Evolutionary conservation across 1,140 invertebrate species (phyloP).

Genomic region (Adoxophyes honmai): DNA sequence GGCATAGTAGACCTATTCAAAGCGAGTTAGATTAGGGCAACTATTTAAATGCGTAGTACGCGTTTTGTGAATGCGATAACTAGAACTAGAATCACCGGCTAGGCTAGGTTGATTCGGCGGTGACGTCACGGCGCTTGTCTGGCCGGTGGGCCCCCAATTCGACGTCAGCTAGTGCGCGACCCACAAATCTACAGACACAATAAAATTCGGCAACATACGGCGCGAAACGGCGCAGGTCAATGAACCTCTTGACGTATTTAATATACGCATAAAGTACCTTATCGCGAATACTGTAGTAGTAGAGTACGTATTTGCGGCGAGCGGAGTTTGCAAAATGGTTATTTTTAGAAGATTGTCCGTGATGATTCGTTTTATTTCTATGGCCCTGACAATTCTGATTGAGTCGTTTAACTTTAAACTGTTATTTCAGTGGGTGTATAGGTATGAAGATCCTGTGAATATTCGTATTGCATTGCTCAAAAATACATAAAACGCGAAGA

Average conservation of each 20-base stretch:
- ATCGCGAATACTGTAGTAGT: conserved; percentile 63
- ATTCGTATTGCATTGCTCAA: too few relatives aligned
- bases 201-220: conserved; percentile 68
- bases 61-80: conserved; percentile 57
- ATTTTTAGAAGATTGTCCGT: conserved; percentile 68
- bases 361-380: conserved; percentile 55
- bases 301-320: conserved; percentile 45
- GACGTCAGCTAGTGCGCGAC: conserved; percentile 68
- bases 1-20: conserved; percentile 44
- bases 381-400: not conserved
- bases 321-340: conserved; percentile 67
- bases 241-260: conserved; percentile 73
- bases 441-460: too few relatives aligned
- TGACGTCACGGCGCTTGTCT: conserved; percentile 63
- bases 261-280: conserved; percentile 73
- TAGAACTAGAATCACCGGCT: conserved; percentile 70
- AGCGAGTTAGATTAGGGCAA: conserved; percentile 64
- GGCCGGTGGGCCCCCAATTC: conserved; percentile 48
- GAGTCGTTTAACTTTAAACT: not conserved
- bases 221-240: conserved; percentile 66
- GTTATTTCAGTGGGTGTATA: too few relatives aligned
- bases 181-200: conserved; percentile 76
- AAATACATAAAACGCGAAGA: too few relatives aligned
- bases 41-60: conserved; percentile 62
- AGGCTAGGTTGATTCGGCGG: conserved; percentile 58